phyloP scores from a whole-genome alignment of 1,140 invertebrate species.

The Drosophila serrata region DNA sequence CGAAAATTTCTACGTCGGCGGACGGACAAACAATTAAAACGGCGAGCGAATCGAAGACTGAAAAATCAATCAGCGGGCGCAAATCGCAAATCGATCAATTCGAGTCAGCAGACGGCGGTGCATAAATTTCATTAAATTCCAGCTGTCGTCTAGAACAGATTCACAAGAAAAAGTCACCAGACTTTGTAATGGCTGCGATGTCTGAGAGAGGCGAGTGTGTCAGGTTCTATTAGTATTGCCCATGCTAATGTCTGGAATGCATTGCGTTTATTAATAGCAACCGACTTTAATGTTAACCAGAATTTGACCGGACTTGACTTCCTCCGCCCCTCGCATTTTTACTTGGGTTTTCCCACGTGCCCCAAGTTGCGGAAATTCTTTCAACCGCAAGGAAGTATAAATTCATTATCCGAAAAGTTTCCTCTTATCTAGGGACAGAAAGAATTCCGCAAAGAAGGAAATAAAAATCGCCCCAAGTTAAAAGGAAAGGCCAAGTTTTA shows the following conservation, averaged over 20 bases:
- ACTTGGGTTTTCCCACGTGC: conserved; percentile 32
- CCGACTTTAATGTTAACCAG: conserved; percentile 30
- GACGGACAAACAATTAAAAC: conserved; percentile 58
- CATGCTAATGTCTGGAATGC: conserved; percentile 68
- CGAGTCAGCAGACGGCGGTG: conserved; percentile 47
- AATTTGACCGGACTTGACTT: conserved; percentile 27
- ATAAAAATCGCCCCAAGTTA: background rate
- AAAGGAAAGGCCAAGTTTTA: conserved; percentile 4
- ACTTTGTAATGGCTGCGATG: conserved; percentile 43
- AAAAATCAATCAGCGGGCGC: conserved; percentile 53
- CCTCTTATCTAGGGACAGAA: conserved; percentile 1
- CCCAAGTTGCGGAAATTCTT: conserved; percentile 64
- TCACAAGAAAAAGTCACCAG: conserved; percentile 58
- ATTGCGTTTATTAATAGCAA: conserved; percentile 61
- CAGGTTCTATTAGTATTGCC: conserved; percentile 18
- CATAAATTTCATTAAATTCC: conserved; percentile 76
- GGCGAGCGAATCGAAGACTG: conserved; percentile 23
- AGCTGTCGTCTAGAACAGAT: conserved; percentile 57
- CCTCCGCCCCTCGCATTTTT: conserved; percentile 7
- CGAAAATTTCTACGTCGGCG: conserved; percentile 47
- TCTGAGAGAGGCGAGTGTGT: conserved; percentile 6
- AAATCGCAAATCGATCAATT: conserved; percentile 41
- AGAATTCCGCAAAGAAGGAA: conserved; percentile 2
- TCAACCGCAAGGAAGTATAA: conserved; percentile 57
- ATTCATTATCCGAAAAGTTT: conserved; percentile 67